Base-by-base conservation (phyloP, 2,113 vertebrate species). In the Pipra filicauda region DNA sequence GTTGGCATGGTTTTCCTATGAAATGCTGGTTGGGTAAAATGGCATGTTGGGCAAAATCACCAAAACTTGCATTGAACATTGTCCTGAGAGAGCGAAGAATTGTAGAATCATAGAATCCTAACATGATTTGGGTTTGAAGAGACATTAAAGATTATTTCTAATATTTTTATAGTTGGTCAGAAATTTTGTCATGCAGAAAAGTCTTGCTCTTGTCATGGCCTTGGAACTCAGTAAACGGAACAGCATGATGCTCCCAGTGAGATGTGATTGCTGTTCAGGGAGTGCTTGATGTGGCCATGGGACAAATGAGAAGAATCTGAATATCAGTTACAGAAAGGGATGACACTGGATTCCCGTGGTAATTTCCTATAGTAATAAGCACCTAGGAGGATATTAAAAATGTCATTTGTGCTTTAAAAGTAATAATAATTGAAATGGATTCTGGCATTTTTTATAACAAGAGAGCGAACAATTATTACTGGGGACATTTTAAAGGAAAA, bases 341-440 rank as follows among this genome's bases (percentile, higher is more conserved):
- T 26, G 57, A 55, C 62, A 35, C 80, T 78, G 92, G 83, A 37
- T 62, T 90, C 86, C 55, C 2, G 10, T 78, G 66, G 61, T 49
- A 89, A 74, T 90, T 88, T 95, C 71, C 74, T 89, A 39, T 80
- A 61, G 52, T 72, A 97, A 90, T 92, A 92, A 94, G 72, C 64
- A 84, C 51, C 49, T 30, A 75, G 73, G 22, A 82, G 62, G 71
- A 74, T 93, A 88, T 92, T 93, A 93, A 93, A 95, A 93, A 76
- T 70, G 91, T 85, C 84, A 80, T 76, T 85, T 76, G 41, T 75
- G 28, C 71, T 91, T 77, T 52, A 76, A 89, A 96, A 93, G 62
- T 82, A 88, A 79, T 94, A 95, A 93, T 89, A 94, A 95, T 91
- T 83, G 81, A 73, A 96, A 95, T 74, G 58, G 46, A 81, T 82